Conservation (phyloP, 2,797 vertebrate species). For the Natrix natrix region DNA sequence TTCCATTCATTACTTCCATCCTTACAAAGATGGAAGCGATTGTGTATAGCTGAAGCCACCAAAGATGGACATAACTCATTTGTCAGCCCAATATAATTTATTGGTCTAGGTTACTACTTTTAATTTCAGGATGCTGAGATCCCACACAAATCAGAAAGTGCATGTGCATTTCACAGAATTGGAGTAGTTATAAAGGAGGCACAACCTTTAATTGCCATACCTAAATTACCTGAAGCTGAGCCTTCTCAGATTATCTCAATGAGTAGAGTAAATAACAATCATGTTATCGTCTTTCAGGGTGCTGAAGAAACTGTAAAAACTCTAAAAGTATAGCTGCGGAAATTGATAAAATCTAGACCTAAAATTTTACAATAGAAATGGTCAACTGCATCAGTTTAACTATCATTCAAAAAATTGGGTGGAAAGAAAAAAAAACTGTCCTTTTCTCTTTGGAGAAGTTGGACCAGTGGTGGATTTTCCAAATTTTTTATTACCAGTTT, state of each 20-base stretch:
- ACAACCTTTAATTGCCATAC: neutral
- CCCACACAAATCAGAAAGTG: neutral
- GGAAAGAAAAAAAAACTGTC: neutral
- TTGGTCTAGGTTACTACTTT: neutral
- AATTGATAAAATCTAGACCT: too few species aligned
- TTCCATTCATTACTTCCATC: neutral
- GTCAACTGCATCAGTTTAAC: neutral
- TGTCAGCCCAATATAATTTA: neutral
- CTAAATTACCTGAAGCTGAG: neutral
- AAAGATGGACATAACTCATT: neutral
- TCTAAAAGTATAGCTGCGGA: neutral
- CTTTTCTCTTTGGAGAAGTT: neutral
- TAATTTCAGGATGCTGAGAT: neutral
- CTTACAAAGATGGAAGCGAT: neutral
- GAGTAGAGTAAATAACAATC: neutral
- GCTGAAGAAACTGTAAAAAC: neutral
- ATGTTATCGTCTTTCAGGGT: neutral
- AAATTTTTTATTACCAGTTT: too few species aligned
- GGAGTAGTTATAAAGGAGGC: neutral
- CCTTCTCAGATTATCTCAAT: neutral
- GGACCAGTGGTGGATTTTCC: too few species aligned
- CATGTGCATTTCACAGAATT: neutral
- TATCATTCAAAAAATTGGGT: neutral
- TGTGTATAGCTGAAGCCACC: neutral
- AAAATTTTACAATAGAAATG: neutral